Percentiles rank a stretch among this genome's conserved stretches.
phyloP scores from a whole-genome alignment of 1,140 invertebrate genomes.

The Ips nitidus region DNA sequence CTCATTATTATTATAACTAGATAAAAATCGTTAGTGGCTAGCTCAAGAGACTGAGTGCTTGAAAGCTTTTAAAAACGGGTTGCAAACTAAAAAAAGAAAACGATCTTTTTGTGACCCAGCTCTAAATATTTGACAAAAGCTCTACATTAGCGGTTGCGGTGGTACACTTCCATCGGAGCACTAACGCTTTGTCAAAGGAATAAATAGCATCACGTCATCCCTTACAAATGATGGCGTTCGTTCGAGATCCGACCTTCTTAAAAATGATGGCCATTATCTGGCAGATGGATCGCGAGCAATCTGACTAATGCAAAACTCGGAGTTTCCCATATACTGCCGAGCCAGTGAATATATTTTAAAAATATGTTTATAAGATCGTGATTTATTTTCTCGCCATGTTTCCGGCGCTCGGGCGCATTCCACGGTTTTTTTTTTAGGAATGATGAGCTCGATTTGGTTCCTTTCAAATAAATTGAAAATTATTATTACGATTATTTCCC shows the following conservation, averaged over 20 bases:
- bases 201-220: slow-evolving; percentile 47
- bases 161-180: slow-evolving; percentile 21
- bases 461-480: slow-evolving; percentile 37
- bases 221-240: slow-evolving; percentile 48
- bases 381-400: slow-evolving; percentile 43
- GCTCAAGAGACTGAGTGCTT: too few relatives aligned
- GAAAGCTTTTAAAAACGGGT: too few relatives aligned
- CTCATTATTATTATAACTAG: too few relatives aligned
- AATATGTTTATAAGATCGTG: slow-evolving; percentile 48
- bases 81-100: background rate
- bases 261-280: slow-evolving; percentile 50
- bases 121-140: slow-evolving; percentile 19
- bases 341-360: slow-evolving; percentile 45
- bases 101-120: background rate
- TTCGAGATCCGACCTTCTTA: slow-evolving; percentile 49
- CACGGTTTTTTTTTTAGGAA: slow-evolving; percentile 38
- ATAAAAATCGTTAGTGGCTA: too few relatives aligned
- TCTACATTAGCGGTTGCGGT: slow-evolving; percentile 31
- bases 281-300: slow-evolving; percentile 49
- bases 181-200: slow-evolving; percentile 42
- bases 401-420: slow-evolving; percentile 30
- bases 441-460: slow-evolving; percentile 36
- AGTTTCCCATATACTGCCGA: slow-evolving; percentile 36
- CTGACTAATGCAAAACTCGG: slow-evolving; percentile 49
- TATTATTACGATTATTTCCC: slow-evolving; percentile 23